Evolutionary conservation across 2,797 vertebrate genomes (phyloP).

Genomic region (Anniella stebbinsi): DNA sequence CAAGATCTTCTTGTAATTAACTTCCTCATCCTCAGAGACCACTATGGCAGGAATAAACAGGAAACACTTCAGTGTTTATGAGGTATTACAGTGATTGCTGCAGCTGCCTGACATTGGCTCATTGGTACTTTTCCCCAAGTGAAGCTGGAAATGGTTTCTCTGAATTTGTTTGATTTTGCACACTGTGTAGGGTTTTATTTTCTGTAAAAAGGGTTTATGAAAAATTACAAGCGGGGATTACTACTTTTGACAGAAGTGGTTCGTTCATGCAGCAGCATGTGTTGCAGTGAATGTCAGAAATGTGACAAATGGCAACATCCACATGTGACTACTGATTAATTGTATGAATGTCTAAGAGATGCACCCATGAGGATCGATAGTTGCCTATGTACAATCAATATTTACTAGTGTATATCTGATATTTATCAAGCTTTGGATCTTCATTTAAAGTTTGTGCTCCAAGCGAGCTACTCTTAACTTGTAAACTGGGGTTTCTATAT

Average conservation of each 20-base stretch:
- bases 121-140: conserved; percentile 37
- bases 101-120: conserved; percentile 34
- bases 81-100: neutral
- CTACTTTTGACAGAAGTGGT: neutral
- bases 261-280: neutral
- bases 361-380: neutral
- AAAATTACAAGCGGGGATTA: neutral
- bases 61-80: neutral
- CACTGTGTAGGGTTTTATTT: neutral
- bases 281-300: neutral
- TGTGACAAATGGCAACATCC: neutral
- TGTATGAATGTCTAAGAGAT: neutral
- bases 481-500: neutral
- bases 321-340: neutral
- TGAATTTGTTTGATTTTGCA: conserved; percentile 53
- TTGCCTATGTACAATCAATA: neutral
- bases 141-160: conserved; percentile 45
- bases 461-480: neutral
- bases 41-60: neutral
- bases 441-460: neutral
- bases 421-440: neutral
- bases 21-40: neutral
- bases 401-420: neutral
- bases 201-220: neutral
- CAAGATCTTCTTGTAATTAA: neutral